These are phyloP conservation scores for Psophia crepitans DNA, from an alignment of 2,113 vertebrate species.

Conservation along the genomic window DNA sequence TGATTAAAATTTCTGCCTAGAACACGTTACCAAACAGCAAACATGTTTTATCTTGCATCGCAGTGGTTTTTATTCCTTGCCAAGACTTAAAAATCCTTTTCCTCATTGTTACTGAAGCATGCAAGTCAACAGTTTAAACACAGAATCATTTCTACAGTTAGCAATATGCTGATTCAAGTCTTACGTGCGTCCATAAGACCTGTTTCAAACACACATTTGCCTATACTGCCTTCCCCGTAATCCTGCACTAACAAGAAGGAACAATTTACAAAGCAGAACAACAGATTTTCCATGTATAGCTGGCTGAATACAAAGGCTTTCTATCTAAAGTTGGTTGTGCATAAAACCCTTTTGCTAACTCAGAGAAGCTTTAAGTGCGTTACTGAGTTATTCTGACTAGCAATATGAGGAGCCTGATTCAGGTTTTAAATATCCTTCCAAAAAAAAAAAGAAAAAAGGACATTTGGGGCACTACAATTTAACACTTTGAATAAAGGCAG, in stretches of 20 bases:
- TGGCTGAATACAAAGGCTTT: not conserved
- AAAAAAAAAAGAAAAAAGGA: not conserved
- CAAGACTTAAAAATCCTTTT: not conserved
- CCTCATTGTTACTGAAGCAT: not conserved
- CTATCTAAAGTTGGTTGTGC: not conserved
- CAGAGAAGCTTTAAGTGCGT: not conserved
- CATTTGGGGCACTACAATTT: not conserved
- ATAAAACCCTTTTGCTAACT: not conserved
- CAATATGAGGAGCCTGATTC: not conserved
- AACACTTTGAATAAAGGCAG: not conserved
- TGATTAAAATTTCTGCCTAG: not conserved
- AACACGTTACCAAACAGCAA: not conserved
- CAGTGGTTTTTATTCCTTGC: not conserved
- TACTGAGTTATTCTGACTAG: not conserved
- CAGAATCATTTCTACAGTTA: not conserved
- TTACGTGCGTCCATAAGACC: accelerated
- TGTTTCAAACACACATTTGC: not conserved
- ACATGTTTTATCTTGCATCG: slow-evolving; percentile 22
- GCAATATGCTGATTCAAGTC: not conserved
- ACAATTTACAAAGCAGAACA: not conserved
- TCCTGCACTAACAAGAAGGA: not conserved
- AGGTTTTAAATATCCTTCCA: not conserved
- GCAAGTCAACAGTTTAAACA: not conserved
- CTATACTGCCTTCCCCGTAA: not conserved
- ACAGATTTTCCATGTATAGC: not conserved